A percentile compares a stretch with the other conserved stretches of the same genome.
These are phyloP conservation scores for Drosophila sturtevanti DNA, from an alignment of 1,140 invertebrate species.

Conservation along the genomic window DNA sequence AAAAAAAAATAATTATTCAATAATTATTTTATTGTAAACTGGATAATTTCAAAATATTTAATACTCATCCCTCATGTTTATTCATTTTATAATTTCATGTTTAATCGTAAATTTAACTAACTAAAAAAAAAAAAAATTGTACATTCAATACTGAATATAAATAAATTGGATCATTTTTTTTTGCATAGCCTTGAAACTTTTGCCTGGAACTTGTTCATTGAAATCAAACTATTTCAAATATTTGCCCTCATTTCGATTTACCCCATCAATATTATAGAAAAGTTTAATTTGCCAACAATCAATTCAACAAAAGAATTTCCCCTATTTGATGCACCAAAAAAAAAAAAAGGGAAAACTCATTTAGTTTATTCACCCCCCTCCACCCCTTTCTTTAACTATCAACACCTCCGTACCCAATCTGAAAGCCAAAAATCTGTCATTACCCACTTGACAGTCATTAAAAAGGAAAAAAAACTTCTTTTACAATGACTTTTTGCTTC, in stretches of 20 bases:
- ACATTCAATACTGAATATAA: background rate
- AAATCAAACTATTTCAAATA: constrained; percentile 1
- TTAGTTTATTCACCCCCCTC: background rate
- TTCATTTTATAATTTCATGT: no score
- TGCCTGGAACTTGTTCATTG: background rate
- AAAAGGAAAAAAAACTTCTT: constrained; percentile 13
- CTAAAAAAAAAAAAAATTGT: no score
- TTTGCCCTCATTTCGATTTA: background rate
- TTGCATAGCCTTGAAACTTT: background rate
- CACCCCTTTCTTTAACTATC: background rate
- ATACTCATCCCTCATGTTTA: no score
- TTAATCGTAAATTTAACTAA: no score
- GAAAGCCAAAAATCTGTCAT: constrained; percentile 39
- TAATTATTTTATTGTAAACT: no score
- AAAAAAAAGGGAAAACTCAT: background rate
- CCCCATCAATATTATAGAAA: background rate
- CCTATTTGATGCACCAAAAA: no score
- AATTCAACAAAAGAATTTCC: constrained; percentile 1
- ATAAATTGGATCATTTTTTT: background rate
- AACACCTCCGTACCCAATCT: background rate
- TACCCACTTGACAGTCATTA: constrained; percentile 50
- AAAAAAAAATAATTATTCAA: no score
- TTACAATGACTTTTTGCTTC: constrained; percentile 34
- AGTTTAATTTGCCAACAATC: background rate
- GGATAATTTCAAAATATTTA: no score